phyloP scores from a whole-genome alignment of 2,888 invertebrate species.

The Catocala nupta region DNA sequence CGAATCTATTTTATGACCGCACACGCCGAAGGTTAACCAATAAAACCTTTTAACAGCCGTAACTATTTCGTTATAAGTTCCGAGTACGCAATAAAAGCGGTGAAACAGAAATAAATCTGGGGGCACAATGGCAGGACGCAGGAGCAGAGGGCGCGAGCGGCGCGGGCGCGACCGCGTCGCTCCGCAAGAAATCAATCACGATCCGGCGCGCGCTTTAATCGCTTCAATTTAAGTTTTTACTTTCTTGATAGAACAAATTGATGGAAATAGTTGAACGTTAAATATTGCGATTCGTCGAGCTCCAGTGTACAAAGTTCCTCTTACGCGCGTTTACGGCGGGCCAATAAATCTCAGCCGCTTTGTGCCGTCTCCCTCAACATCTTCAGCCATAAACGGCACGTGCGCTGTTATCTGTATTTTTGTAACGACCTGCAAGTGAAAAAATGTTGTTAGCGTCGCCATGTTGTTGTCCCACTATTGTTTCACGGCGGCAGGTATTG shows the following conservation, averaged over 20 bases:
- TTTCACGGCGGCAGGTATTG: conserved; percentile 59
- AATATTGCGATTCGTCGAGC: conserved; percentile 74
- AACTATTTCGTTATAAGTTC: conserved; percentile 87
- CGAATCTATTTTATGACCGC: conserved; percentile 86
- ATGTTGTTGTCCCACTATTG: conserved; percentile 64
- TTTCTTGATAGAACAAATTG: conserved; percentile 77
- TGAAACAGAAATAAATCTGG: conserved; percentile 84
- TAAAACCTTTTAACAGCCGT: conserved; percentile 87
- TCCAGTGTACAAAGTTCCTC: conserved; percentile 74
- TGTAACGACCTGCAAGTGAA: conserved; percentile 74
- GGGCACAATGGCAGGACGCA: conserved; percentile 67
- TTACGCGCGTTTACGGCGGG: conserved; percentile 71
- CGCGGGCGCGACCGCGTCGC: conserved; percentile 54
- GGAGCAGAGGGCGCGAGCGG: conserved; percentile 29
- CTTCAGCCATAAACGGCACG: conserved; percentile 79
- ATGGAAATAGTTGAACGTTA: conserved; percentile 80
- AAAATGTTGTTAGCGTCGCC: conserved; percentile 71
- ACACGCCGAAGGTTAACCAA: conserved; percentile 86
- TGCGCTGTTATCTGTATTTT: conserved; percentile 76
- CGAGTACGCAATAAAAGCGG: conserved; percentile 85
- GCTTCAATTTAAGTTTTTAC: conserved; percentile 81
- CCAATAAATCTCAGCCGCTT: conserved; percentile 79
- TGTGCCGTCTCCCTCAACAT: conserved; percentile 74
- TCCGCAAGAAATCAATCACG: conserved; percentile 78
- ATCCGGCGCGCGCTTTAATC: conserved; percentile 71